Conservation (phyloP, 1,140 invertebrate species). For the Neodiprion virginianus region DNA sequence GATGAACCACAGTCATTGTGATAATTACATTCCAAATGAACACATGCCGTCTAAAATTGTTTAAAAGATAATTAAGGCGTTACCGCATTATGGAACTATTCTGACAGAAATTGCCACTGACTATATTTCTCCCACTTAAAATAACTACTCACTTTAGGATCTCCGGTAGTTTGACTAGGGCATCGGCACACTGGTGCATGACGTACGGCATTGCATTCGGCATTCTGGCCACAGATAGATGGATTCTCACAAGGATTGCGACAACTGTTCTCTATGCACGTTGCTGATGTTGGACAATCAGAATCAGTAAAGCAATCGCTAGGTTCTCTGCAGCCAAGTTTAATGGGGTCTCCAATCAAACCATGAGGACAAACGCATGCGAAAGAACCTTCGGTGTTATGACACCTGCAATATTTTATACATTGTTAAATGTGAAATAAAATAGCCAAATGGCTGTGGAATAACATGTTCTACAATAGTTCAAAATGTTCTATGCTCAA, state of each 20-base stretch:
- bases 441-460: not conserved
- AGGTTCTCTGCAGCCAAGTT: slow-evolving; percentile 73
- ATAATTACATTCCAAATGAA: slow-evolving; percentile 78
- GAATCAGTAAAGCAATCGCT: slow-evolving; percentile 82
- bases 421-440: not conserved
- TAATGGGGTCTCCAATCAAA: slow-evolving; percentile 78
- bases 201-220: slow-evolving; percentile 71
- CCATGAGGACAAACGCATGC: slow-evolving; percentile 78
- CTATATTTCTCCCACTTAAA: no score
- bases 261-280: slow-evolving; percentile 79
- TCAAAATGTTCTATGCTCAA: no score
- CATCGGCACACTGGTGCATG: slow-evolving; percentile 80
- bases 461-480: no score
- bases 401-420: slow-evolving; percentile 62
- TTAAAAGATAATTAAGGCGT: slow-evolving; percentile 9
- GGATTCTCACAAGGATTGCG: slow-evolving; percentile 78
- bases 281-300: slow-evolving; percentile 80
- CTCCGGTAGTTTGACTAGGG: slow-evolving; percentile 75
- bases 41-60: slow-evolving; percentile 65
- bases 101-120: not conserved
- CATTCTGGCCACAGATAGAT: slow-evolving; percentile 75
- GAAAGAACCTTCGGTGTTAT: slow-evolving; percentile 80
- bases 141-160: slow-evolving; percentile 64
- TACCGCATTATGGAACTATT: slow-evolving; percentile 1
- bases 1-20: slow-evolving; percentile 76